Conservation (phyloP, 1,140 invertebrate species). For the Macrosteles quadrilineatus region DNA sequence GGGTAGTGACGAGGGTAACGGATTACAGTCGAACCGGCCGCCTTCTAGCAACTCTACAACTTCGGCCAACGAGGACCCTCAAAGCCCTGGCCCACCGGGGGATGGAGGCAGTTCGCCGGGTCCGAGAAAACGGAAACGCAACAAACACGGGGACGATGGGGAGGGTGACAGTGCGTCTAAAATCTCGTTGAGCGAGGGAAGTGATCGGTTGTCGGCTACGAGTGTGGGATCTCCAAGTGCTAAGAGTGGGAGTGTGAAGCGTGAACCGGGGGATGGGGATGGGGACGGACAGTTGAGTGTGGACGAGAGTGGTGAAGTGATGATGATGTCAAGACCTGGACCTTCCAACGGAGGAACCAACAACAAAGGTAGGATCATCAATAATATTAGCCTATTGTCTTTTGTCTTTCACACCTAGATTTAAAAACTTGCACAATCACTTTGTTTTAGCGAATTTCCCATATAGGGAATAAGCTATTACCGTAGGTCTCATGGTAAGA, state of each 20-base stretch:
- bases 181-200: background rate
- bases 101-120: conserved; percentile 6
- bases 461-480: too few relatives aligned
- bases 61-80: background rate
- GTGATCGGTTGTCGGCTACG: background rate
- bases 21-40: background rate
- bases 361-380: conserved; percentile 8
- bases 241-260: conserved; percentile 11
- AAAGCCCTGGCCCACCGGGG: background rate
- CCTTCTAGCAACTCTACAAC: conserved; percentile 9
- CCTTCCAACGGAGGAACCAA: conserved; percentile 15
- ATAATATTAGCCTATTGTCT: background rate
- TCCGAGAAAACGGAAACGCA: conserved; percentile 5
- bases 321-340: conserved; percentile 7
- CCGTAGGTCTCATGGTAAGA: too few relatives aligned
- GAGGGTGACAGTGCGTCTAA: background rate
- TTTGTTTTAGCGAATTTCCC: too few relatives aligned
- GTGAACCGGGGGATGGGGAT: background rate
- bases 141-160: background rate
- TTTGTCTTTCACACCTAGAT: background rate
- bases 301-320: background rate
- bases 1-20: conserved; percentile 50
- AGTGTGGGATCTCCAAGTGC: background rate
- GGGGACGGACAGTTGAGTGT: background rate
- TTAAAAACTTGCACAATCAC: background rate